phyloP scores from a whole-genome alignment of 2,888 invertebrate genomes.

The Syrphus vitripennis region DNA sequence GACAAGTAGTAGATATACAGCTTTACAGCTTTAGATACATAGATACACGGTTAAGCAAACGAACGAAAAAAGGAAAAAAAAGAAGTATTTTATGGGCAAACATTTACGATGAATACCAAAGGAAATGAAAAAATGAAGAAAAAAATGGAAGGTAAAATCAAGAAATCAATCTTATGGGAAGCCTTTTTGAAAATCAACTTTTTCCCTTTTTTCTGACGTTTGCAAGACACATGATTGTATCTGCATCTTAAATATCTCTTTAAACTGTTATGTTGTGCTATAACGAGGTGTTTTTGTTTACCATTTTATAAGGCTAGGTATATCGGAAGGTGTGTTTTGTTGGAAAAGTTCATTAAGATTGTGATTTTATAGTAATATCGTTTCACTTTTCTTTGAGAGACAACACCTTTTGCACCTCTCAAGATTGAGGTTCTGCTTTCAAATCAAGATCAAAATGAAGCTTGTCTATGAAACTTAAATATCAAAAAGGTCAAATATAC shows the following conservation, averaged over 20 bases:
- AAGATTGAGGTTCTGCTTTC: background rate
- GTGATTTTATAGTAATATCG: background rate
- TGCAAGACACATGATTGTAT: conserved; percentile 49
- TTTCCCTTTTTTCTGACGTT: conserved; percentile 28
- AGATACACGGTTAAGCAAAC: conserved; percentile 7
- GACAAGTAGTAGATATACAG: background rate
- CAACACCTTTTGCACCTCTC: background rate
- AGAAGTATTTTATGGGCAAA: background rate
- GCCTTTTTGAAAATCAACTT: conserved; percentile 59
- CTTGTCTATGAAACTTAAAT: conserved; percentile 4
- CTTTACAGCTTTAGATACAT: too few relatives aligned
- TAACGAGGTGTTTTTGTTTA: conserved; percentile 39
- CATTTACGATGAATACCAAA: conserved; percentile 30
- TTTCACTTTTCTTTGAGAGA: conserved; percentile 10
- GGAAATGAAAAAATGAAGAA: conserved; percentile 28
- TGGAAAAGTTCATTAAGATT: background rate
- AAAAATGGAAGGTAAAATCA: conserved; percentile 45
- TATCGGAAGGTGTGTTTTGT: conserved; percentile 29
- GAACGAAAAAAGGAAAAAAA: conserved; percentile 29
- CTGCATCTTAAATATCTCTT: conserved; percentile 50
- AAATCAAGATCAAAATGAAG: conserved; percentile 61
- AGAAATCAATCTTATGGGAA: conserved; percentile 66
- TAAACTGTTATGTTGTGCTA: conserved; percentile 5
- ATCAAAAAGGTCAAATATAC: conserved; percentile 50
- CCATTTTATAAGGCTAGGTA: too few relatives aligned